Base-by-base conservation (phyloP, 2,888 invertebrate genomes). In the Flexamia atlantica region DNA sequence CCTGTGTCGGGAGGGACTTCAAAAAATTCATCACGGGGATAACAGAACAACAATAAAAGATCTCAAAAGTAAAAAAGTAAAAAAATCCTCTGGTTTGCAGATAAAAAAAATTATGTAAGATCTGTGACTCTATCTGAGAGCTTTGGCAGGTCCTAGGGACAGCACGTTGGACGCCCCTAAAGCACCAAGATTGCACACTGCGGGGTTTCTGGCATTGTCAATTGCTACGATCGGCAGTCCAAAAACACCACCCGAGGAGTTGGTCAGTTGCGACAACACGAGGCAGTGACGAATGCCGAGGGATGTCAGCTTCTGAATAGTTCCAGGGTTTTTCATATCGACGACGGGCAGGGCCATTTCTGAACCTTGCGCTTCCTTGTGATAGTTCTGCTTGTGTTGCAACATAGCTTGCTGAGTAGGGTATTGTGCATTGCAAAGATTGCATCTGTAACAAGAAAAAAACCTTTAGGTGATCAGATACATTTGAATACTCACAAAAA, bases 281-380 rank as follows among this genome's bases (percentile, higher is more conserved):
- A 96, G 95, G 90, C 94, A 95, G 90, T 94, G 94, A 88, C 93
- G 93, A 85, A 95, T 94, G 60, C 95, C 95, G 88, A 95, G 90
- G 88, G 90, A 92, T 85, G 93, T 92, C 14, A 95, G 90, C 86
- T 94, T 92, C 87, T 92, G 92, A 79, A 95, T 90, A 30, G 94
- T 93, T 17, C 94, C 93, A 12, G 94, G 93, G 84, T 94, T 93
- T 72, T 94, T 94, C 32, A 95, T 89, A 88, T 95, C 95, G 0
- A 95, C 94, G 0, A 95, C 93, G 0, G 95, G 96, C 87, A 95
- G 90, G 0, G 95, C 95, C 84, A 95, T 90, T 88, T 95, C 95
- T 89, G 91, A 90, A 17, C 90, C 90, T 20, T 90, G 89, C 0
- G 89, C 87, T 17, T 92, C 92, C 86, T 92, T 92, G 87, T 93